A percentile compares a stretch with the other conserved stretches of the same genome.
phyloP scores from a whole-genome alignment of 2,113 vertebrate genomes.

The Tor tambroides region DNA sequence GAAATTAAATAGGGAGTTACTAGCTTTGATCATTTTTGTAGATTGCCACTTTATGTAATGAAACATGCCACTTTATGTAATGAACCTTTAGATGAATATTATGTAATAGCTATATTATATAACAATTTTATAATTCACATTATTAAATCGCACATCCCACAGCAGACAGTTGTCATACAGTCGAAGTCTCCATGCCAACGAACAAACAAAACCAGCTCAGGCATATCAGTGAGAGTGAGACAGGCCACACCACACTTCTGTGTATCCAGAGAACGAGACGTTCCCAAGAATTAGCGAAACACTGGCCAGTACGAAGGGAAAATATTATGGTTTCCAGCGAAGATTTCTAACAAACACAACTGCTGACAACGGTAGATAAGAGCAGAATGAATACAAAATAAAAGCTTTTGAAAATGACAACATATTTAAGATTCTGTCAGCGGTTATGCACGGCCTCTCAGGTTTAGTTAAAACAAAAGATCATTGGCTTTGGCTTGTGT shows the following conservation, averaged over 20 bases:
- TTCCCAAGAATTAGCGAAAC: constrained; percentile 31
- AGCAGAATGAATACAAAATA: constrained; percentile 7
- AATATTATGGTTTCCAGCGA: constrained; percentile 36
- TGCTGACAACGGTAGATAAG: not conserved
- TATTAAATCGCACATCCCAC: not conserved
- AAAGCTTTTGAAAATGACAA: constrained; percentile 18
- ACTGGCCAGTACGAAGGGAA: constrained; percentile 20
- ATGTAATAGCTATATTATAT: not conserved
- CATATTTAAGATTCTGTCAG: constrained; percentile 8
- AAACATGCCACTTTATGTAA: not conserved
- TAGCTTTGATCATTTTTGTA: not conserved
- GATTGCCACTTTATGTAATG: not conserved
- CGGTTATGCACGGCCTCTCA: not conserved
- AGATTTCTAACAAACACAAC: constrained; percentile 10
- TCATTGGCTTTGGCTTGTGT: not conserved
- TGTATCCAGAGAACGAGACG: constrained; percentile 32
- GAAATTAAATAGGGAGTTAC: not conserved
- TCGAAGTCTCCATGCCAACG: constrained; percentile 41
- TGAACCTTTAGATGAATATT: not conserved
- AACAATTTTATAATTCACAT: not conserved
- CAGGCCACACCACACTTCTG: constrained; percentile 12
- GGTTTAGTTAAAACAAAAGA: constrained; percentile 1
- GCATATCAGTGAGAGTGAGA: constrained; percentile 26
- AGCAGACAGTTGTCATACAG: constrained; percentile 43
- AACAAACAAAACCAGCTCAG: constrained; percentile 47